Percentiles rank a stretch among this genome's conserved stretches.
These are phyloP conservation scores for Cataglyphis livida DNA, from an alignment of 2,888 invertebrate genomes.

Conservation along the genomic window DNA sequence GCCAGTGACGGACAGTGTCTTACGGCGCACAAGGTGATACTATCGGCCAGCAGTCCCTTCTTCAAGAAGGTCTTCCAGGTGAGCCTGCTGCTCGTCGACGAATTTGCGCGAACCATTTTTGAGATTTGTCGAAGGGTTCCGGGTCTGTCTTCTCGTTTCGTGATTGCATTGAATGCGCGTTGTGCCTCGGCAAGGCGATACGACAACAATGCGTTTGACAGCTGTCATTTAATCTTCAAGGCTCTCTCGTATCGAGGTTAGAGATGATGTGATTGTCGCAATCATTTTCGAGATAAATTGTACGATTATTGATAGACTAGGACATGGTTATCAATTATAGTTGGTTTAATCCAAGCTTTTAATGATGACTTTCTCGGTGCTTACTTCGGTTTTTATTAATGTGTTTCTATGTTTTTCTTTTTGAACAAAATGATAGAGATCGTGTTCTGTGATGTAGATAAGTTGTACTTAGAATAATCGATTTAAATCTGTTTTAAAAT, in stretches of 20 bases:
- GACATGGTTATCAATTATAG: background rate
- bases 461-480: background rate
- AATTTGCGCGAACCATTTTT: background rate
- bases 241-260: constrained; percentile 20
- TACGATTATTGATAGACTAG: background rate
- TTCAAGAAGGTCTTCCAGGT: constrained; percentile 89
- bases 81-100: constrained; percentile 63
- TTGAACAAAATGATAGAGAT: background rate
- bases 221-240: constrained; percentile 11
- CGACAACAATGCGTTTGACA: constrained; percentile 28
- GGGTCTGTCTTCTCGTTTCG: background rate
- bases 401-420: background rate
- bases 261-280: background rate
- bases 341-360: background rate
- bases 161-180: background rate
- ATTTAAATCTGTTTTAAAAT: background rate
- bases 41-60: constrained; percentile 90
- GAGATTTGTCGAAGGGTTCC: no score
- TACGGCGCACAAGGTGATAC: constrained; percentile 90
- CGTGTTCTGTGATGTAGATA: background rate
- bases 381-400: constrained; percentile 1
- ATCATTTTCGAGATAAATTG: background rate
- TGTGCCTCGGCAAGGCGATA: background rate
- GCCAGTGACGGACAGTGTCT: constrained; percentile 90
- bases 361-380: background rate